Conservation (phyloP, 2,888 invertebrate genomes). For the Meganola albula region DNA sequence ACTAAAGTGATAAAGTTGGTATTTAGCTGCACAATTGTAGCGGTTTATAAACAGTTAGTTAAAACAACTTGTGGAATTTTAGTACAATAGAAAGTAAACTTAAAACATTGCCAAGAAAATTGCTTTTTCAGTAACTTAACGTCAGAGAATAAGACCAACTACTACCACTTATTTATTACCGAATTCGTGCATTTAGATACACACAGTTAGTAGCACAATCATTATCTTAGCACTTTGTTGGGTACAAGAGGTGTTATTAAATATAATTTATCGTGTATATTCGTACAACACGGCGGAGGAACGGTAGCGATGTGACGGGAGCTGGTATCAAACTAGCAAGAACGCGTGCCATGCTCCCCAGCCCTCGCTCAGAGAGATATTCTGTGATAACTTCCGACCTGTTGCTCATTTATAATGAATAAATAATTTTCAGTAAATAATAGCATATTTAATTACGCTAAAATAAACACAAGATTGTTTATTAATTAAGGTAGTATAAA, state of each 20-base stretch:
- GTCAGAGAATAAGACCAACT: background rate
- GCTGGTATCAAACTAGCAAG: constrained; percentile 74
- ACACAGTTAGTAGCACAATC: constrained; percentile 7
- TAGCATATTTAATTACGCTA: background rate
- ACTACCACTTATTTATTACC: too few species aligned
- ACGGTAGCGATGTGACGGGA: constrained; percentile 65
- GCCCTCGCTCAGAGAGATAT: constrained; percentile 56
- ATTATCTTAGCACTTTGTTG: constrained; percentile 13
- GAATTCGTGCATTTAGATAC: constrained; percentile 8
- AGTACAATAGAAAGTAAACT: constrained; percentile 24
- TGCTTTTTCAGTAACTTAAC: background rate
- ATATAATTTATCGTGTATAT: constrained; percentile 41
- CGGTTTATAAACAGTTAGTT: constrained; percentile 35
- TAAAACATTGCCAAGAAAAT: constrained; percentile 14
- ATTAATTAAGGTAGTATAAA: background rate
- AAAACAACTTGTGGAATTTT: constrained; percentile 65
- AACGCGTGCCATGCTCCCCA: constrained; percentile 71
- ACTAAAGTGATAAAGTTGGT: constrained; percentile 45
- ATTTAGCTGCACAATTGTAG: constrained; percentile 37
- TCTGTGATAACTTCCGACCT: constrained; percentile 50
- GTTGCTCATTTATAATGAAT: constrained; percentile 25
- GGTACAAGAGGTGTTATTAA: constrained; percentile 17
- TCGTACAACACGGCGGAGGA: constrained; percentile 37
- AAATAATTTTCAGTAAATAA: background rate
- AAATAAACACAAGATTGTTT: background rate